A percentile compares a stretch with the other conserved stretches of the same genome.
Conservation (phyloP, 2,888 invertebrate species). For the Didymodactylos carnosus region DNA sequence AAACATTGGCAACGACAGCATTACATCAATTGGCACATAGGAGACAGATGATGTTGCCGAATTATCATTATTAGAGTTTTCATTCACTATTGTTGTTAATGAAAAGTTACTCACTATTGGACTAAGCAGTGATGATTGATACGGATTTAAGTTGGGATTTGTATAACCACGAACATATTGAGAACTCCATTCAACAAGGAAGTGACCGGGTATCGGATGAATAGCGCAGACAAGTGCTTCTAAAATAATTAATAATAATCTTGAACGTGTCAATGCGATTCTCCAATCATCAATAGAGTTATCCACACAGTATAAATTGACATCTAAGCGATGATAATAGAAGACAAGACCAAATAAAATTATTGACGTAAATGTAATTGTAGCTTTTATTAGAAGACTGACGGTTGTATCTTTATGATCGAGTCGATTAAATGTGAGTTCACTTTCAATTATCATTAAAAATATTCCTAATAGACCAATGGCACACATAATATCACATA, state of each 20-base stretch:
- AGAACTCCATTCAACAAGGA: not conserved
- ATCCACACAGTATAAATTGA: slow-evolving; percentile 28
- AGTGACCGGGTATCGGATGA: slow-evolving; percentile 27
- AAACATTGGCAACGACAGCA: slow-evolving; percentile 63
- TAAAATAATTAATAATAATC: slow-evolving; percentile 45
- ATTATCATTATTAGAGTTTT: not conserved
- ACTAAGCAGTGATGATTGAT: not conserved
- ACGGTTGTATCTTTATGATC: slow-evolving; percentile 18
- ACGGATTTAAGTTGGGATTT: slow-evolving; percentile 28
- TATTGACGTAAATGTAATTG: slow-evolving; percentile 26
- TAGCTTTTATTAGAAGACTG: slow-evolving; percentile 24
- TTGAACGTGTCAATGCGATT: slow-evolving; percentile 24
- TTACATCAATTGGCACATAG: slow-evolving; percentile 52
- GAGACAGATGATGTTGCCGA: not conserved
- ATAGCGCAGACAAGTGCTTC: slow-evolving; percentile 41
- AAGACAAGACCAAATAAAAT: slow-evolving; percentile 25
- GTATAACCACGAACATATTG: slow-evolving; percentile 20
- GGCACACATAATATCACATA: slow-evolving; percentile 24
- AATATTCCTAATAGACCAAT: slow-evolving; percentile 26
- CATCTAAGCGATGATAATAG: slow-evolving; percentile 27
- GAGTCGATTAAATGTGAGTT: slow-evolving; percentile 21
- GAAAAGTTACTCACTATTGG: not conserved
- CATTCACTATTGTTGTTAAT: not conserved
- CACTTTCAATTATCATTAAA: slow-evolving; percentile 29
- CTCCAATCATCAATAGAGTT: slow-evolving; percentile 30